Evolutionary conservation across 2,797 vertebrate genomes (phyloP).

Genomic region (Xiphorhynchus erythropygius): DNA sequence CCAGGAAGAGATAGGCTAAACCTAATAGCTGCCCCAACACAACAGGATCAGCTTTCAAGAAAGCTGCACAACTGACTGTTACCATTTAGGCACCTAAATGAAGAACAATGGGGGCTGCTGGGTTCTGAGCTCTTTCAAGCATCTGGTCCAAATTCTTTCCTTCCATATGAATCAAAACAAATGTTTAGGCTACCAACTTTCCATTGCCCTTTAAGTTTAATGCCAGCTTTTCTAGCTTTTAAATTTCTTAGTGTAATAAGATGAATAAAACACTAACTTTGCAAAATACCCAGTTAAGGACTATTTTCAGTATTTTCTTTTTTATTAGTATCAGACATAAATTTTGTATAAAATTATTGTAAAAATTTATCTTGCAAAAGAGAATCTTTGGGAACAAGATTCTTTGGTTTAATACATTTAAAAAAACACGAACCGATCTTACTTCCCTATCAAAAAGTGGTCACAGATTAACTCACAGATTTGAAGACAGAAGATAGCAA

Average conservation of each 20-base stretch:
- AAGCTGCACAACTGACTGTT: conserved; percentile 42
- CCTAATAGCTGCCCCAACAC: conserved; percentile 40
- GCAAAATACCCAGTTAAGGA: conserved; percentile 23
- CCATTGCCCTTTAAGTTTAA: conserved; percentile 49
- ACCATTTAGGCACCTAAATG: conserved; percentile 67
- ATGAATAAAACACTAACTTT: conserved; percentile 53
- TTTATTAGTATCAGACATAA: conserved; percentile 2
- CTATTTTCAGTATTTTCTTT: conserved; percentile 18
- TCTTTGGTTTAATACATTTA: neutral
- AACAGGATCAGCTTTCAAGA: conserved; percentile 53
- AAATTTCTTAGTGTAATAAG: conserved; percentile 41
- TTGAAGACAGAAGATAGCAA: neutral
- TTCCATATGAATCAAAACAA: conserved; percentile 65
- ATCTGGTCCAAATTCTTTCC: conserved; percentile 69
- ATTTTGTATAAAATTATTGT: neutral
- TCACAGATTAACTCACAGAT: neutral
- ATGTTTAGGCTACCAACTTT: conserved; percentile 71
- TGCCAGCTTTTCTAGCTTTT: conserved; percentile 59
- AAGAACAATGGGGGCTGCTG: conserved; percentile 59
- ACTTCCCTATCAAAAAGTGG: neutral
- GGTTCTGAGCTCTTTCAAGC: conserved; percentile 52
- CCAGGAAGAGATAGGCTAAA: conserved; percentile 34
- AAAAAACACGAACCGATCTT: neutral
- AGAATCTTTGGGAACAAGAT: neutral
- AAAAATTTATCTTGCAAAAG: conserved; percentile 13